Evolutionary conservation across 2,797 vertebrate species (phyloP).

Genomic region (Fratercula arctica): DNA sequence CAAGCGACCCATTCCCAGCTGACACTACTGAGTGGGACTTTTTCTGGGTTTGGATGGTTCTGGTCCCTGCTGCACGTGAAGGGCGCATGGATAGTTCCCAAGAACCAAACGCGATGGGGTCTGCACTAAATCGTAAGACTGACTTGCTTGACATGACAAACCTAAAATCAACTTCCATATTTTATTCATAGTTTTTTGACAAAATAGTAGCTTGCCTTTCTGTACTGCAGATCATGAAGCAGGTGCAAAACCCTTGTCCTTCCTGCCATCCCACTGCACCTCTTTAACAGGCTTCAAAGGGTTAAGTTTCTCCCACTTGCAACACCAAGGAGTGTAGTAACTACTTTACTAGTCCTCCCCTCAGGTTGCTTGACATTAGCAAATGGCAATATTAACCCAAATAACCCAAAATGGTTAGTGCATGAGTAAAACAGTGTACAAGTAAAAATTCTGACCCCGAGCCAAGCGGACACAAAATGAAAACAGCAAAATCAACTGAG

Average conservation of each 20-base stretch:
- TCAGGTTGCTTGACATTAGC: background rate
- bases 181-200: background rate
- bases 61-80: background rate
- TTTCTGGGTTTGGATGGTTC: background rate
- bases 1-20: background rate
- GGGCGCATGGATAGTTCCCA: rapidly evolving
- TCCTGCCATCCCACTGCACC: background rate
- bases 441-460: background rate
- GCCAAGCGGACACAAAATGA: background rate
- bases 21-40: rapidly evolving
- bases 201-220: background rate
- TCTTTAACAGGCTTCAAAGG: background rate
- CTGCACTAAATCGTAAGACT: background rate
- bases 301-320: background rate
- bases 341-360: background rate
- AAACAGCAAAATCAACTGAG: background rate
- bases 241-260: background rate
- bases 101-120: rapidly evolving
- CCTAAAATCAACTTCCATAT: background rate
- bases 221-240: background rate
- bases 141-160: background rate
- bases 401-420: background rate
- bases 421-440: too few relatives aligned
- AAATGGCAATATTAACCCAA: background rate
- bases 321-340: background rate